These are phyloP conservation scores for Bombycilla garrulus DNA, from an alignment of 2,113 vertebrate genomes.

Conservation along the genomic window DNA sequence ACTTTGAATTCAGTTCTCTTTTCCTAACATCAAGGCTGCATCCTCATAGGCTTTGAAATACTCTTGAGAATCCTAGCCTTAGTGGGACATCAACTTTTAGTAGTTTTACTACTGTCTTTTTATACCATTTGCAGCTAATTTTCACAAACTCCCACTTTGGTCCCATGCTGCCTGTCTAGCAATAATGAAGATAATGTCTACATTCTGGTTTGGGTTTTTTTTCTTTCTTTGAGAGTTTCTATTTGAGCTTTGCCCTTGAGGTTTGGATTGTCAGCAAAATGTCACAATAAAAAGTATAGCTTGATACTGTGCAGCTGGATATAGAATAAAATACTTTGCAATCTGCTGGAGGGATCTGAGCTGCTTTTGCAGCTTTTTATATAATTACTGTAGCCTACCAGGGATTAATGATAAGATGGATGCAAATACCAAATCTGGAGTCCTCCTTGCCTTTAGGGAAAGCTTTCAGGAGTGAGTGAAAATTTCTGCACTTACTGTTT, in stretches of 20 bases:
- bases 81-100: neutral
- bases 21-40: neutral
- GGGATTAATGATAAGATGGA: neutral
- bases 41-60: neutral
- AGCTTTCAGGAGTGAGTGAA: neutral
- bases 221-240: neutral
- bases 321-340: neutral
- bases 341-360: neutral
- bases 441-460: neutral
- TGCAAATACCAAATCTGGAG: neutral
- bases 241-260: neutral
- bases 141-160: neutral
- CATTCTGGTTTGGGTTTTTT: neutral
- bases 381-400: neutral
- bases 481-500: neutral
- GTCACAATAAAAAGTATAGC: neutral
- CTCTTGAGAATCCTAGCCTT: neutral
- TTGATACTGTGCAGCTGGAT: neutral
- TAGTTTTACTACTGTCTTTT: neutral
- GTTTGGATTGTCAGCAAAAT: neutral
- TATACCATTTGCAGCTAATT: neutral
- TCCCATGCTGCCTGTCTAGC: neutral
- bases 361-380: neutral
- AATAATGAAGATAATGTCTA: neutral
- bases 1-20: neutral